Evolutionary conservation across 64 coral and sea anemone genomes (phyloP).

Genomic region (Porites australiensis): DNA sequence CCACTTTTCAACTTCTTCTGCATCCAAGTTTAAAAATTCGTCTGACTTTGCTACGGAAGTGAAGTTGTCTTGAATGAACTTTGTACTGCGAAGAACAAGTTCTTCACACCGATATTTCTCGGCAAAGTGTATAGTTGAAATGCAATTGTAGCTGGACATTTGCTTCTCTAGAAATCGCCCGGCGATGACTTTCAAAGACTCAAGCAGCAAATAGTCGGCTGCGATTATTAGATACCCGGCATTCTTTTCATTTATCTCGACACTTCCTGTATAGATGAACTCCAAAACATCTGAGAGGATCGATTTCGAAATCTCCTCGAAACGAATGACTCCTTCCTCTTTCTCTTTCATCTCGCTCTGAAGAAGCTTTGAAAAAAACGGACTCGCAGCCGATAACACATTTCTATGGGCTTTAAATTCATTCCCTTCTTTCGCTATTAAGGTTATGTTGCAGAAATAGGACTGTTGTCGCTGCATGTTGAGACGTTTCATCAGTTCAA

Average conservation of each 20-base stretch:
- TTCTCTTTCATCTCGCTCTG: slow-evolving; percentile 54
- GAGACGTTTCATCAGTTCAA: slow-evolving; percentile 10
- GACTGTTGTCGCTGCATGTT: slow-evolving; percentile 36
- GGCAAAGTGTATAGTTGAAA: background rate
- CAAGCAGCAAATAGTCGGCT: slow-evolving; percentile 12
- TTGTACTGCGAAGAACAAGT: background rate
- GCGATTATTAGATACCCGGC: background rate
- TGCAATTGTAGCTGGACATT: background rate
- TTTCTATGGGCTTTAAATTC: background rate
- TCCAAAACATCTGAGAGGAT: background rate
- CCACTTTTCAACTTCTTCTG: background rate
- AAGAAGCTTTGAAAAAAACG: slow-evolving; percentile 34
- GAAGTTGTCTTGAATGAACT: background rate
- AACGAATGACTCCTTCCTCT: background rate
- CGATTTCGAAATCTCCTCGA: background rate
- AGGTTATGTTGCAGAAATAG: slow-evolving; percentile 33
- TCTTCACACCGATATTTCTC: background rate
- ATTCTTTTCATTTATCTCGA: background rate
- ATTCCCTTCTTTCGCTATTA: background rate
- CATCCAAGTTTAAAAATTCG: background rate
- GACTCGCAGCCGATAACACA: background rate
- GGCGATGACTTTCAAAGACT: background rate
- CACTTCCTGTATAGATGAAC: slow-evolving; percentile 9
- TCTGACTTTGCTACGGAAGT: background rate
- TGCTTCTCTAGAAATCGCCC: background rate